Conservation (phyloP, 2,888 invertebrate genomes). For the Portevinia maculata region DNA sequence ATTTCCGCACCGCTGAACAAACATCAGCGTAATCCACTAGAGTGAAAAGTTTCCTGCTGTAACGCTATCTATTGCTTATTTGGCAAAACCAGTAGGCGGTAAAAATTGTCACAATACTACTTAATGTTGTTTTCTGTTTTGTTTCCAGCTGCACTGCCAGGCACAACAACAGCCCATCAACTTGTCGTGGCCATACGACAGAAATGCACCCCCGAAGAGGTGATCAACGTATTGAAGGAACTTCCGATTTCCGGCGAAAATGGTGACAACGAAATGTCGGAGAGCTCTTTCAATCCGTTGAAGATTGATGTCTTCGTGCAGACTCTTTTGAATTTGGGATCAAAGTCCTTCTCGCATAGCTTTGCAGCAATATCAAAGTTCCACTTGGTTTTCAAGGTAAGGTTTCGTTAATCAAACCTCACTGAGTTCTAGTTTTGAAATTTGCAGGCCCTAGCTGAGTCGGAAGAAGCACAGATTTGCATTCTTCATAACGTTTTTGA, state of each 20-base stretch:
- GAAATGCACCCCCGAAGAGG: slow-evolving; percentile 95
- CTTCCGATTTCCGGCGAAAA: slow-evolving; percentile 90
- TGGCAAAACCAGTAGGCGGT: slow-evolving; percentile 17
- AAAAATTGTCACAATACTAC: slow-evolving; percentile 31
- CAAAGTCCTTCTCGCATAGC: slow-evolving; percentile 98
- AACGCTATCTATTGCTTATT: slow-evolving; percentile 33
- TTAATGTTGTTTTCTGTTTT: slow-evolving; percentile 12
- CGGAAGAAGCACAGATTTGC: slow-evolving; percentile 97
- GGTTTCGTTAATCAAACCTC: slow-evolving; percentile 42
- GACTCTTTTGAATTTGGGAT: slow-evolving; percentile 95
- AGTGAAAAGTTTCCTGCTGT: slow-evolving; percentile 46
- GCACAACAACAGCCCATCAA: slow-evolving; percentile 92
- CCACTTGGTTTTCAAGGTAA: slow-evolving; percentile 93
- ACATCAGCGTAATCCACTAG: slow-evolving; percentile 46
- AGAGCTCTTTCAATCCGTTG: slow-evolving; percentile 92
- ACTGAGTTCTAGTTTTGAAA: not conserved
- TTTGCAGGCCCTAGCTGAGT: slow-evolving; percentile 91
- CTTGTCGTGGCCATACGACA: slow-evolving; percentile 93
- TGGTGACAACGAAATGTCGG: slow-evolving; percentile 85
- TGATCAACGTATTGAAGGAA: slow-evolving; percentile 92
- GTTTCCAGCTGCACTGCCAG: slow-evolving; percentile 87
- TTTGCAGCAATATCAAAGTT: slow-evolving; percentile 99
- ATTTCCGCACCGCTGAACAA: slow-evolving; percentile 39
- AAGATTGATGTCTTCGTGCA: slow-evolving; percentile 99
- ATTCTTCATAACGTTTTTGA: slow-evolving; percentile 96